phyloP scores from a whole-genome alignment of 2,888 invertebrate genomes.

The Hedya salicella region DNA sequence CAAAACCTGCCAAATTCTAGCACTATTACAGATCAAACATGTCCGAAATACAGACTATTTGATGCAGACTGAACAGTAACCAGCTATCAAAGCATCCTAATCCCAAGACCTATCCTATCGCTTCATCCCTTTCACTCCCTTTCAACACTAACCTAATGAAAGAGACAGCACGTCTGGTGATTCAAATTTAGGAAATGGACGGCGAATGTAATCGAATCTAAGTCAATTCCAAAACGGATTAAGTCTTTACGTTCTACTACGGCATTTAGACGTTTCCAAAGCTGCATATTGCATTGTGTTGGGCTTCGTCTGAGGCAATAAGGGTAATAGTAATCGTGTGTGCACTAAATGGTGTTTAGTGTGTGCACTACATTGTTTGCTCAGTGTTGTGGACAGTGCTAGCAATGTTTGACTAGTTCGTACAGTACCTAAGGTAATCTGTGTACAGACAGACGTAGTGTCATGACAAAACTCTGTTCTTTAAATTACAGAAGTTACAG shows the following conservation, averaged over 20 bases:
- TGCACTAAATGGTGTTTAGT: too few species aligned
- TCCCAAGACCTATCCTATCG: background rate
- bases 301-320: background rate
- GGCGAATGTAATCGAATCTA: background rate
- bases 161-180: background rate
- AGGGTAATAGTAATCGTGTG: too few species aligned
- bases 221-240: background rate
- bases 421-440: too few species aligned
- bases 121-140: constrained; percentile 3
- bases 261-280: background rate
- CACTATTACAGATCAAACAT: too few species aligned
- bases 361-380: too few species aligned
- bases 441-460: too few species aligned
- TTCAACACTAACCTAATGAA: background rate
- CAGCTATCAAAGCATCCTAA: background rate
- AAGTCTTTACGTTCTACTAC: background rate
- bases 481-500: too few species aligned
- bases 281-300: background rate
- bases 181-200: background rate
- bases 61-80: background rate
- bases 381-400: too few species aligned
- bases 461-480: too few species aligned
- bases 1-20: too few species aligned
- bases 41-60: too few species aligned
- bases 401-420: too few species aligned